A percentile compares a stretch with the other conserved stretches of the same genome.
phyloP scores from a whole-genome alignment of 2,797 vertebrate species.

The Pitangus sulphuratus region DNA sequence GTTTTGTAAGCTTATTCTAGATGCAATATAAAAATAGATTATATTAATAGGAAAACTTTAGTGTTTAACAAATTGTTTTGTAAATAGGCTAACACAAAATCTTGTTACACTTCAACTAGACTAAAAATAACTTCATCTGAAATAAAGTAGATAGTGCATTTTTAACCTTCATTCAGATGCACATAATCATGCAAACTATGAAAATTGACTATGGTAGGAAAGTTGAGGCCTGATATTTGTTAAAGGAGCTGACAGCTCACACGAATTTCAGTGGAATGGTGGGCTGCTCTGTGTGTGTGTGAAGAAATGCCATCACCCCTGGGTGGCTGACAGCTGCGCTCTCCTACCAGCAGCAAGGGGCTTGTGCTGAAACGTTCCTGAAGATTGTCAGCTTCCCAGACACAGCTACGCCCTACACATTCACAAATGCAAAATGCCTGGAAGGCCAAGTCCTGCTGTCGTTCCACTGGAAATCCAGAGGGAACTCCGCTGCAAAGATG shows the following conservation, averaged over 20 bases:
- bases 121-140: conserved; percentile 62
- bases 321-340: neutral
- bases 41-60: conserved; percentile 78
- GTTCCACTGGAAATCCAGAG: neutral
- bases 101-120: conserved; percentile 32
- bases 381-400: conserved; percentile 8
- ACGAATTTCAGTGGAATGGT: fast-evolving
- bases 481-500: fast-evolving
- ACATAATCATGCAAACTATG: conserved; percentile 44
- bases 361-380: neutral
- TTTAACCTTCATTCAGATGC: conserved; percentile 56
- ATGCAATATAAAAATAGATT: conserved; percentile 81
- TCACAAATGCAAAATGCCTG: neutral
- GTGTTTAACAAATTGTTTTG: conserved; percentile 71
- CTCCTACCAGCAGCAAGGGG: neutral
- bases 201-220: neutral
- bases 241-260: neutral
- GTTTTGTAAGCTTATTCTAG: conserved; percentile 66
- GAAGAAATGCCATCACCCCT: neutral
- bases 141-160: conserved; percentile 66
- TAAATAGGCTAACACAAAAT: conserved; percentile 62
- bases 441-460: neutral
- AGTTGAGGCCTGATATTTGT: neutral
- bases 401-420: neutral
- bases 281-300: neutral